Evolutionary conservation across 2,113 vertebrate species (phyloP), one percentile per base, ranked within the genome.

Genomic region (Nothocercus nigrocapillus): DNA sequence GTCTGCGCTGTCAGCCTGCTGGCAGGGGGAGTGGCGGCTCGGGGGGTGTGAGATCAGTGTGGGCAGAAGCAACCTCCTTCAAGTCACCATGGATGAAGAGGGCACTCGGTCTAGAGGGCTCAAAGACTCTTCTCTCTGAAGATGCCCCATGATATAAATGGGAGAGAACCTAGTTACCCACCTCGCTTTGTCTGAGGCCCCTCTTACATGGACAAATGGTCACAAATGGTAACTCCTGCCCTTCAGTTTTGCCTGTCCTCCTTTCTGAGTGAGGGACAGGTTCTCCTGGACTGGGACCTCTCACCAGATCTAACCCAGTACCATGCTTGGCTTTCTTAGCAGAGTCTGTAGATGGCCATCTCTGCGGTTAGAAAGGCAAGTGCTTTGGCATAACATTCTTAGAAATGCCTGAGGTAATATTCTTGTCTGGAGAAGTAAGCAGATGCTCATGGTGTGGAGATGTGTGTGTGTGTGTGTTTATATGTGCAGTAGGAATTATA

Each of bases 391-490:
- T 34, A 32, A 45, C 5, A 16, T 63, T 54, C 30, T 53, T 85
- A 72, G 56, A 94, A 21, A 17, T 77, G 27, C 24, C 77, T 7
- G 28, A 82, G 86, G 53, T 19, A 54, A 36, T 79, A 25, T 56
- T 94, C 70, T 80, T 79, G 44, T 69, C 44, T 82, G 82, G 44
- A 89, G 59, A 87, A 82, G 83, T 86, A 79, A 96, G 93, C 86
- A 81, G 53, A 42, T 49, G 58, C 73, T 82, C 6, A 1, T 15
- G 58, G 11, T 89, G 62, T 54, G 64, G 36, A 34, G 40, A 17
- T 4, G 2, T 38, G 61, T 74, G 20, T 38, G 61, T 74, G 20
- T 59, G 49, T 87, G 30, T 89, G 44, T 63, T 79, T 78, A 34
- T 44, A 45, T 25, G 58, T 11, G 6, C 13, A 82, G 69, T 28